These are phyloP conservation scores for Sebastes reedi DNA, from an alignment of 2,797 vertebrate species.

Conservation along the genomic window DNA sequence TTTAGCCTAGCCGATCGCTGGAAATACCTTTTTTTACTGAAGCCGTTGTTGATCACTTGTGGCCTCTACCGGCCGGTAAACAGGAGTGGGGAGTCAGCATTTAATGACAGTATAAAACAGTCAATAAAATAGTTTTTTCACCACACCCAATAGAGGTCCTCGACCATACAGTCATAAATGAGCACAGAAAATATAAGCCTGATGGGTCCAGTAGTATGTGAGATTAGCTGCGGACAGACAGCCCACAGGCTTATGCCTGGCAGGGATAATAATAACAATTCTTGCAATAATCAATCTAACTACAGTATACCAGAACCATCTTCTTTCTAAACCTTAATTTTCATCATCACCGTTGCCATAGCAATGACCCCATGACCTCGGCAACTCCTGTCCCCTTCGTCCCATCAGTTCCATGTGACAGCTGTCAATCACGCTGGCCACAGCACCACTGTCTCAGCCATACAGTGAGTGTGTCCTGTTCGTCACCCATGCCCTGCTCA, in stretches of 20 bases:
- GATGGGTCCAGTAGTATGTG: background rate
- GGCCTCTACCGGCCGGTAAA: too few relatives aligned
- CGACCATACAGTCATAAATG: background rate
- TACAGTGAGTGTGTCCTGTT: background rate
- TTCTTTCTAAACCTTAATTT: background rate
- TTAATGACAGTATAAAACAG: background rate
- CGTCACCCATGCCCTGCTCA: background rate
- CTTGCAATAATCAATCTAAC: background rate
- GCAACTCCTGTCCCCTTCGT: background rate
- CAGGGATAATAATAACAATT: background rate
- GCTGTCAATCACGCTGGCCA: slow-evolving; percentile 39
- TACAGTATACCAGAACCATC: background rate
- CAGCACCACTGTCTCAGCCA: background rate
- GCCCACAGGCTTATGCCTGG: too few relatives aligned
- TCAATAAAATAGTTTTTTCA: background rate
- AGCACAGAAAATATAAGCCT: background rate
- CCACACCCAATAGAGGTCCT: background rate
- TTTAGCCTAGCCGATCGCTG: background rate
- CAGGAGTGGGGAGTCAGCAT: background rate
- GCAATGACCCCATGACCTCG: slow-evolving; percentile 22
- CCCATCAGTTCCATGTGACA: slow-evolving; percentile 40
- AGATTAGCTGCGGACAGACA: background rate
- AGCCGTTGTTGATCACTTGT: background rate
- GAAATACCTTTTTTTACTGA: background rate
- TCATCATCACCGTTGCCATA: slow-evolving; percentile 5